Conservation (phyloP, 2,888 invertebrate species). For the Liposcelis brunnea region DNA sequence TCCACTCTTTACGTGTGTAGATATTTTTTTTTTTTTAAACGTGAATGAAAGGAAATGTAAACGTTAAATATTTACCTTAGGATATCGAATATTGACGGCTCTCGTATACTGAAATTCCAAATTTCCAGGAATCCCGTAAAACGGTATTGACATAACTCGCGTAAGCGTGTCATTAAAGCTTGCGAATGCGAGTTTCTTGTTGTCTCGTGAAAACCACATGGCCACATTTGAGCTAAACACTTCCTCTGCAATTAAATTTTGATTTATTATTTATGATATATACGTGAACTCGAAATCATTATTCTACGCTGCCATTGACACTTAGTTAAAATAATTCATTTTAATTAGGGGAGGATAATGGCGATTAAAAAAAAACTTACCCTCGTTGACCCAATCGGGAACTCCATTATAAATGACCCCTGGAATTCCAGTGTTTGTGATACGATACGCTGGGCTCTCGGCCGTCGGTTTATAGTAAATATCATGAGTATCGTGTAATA, state of each 20-base stretch:
- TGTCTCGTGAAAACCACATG: constrained; percentile 62
- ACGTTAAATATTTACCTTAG: constrained; percentile 41
- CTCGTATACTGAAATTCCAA: constrained; percentile 47
- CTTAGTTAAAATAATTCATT: too few species aligned
- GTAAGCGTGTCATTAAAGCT: constrained; percentile 55
- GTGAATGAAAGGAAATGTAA: neutral
- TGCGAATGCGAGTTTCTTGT: constrained; percentile 48
- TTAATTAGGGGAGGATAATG: too few species aligned
- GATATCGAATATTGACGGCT: constrained; percentile 49
- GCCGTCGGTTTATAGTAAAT: constrained; percentile 36
- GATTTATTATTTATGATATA: neutral
- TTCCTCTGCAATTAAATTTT: constrained; percentile 42
- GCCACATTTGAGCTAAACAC: constrained; percentile 52
- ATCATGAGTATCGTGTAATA: constrained; percentile 50
- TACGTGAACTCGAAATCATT: neutral
- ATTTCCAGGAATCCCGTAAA: constrained; percentile 45
- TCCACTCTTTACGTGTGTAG: too few species aligned
- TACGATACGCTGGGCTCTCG: constrained; percentile 19
- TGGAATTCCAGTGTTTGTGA: constrained; percentile 43
- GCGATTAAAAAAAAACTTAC: constrained; percentile 27
- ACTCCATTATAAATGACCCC: constrained; percentile 62
- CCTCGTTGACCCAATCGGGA: constrained; percentile 89
- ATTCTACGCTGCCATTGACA: too few species aligned
- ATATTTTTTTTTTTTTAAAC: too few species aligned
- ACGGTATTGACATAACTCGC: constrained; percentile 40